Percentiles rank a stretch among this genome's conserved stretches.
phyloP scores from a whole-genome alignment of 1,140 invertebrate genomes.

The Theocolax elegans region DNA sequence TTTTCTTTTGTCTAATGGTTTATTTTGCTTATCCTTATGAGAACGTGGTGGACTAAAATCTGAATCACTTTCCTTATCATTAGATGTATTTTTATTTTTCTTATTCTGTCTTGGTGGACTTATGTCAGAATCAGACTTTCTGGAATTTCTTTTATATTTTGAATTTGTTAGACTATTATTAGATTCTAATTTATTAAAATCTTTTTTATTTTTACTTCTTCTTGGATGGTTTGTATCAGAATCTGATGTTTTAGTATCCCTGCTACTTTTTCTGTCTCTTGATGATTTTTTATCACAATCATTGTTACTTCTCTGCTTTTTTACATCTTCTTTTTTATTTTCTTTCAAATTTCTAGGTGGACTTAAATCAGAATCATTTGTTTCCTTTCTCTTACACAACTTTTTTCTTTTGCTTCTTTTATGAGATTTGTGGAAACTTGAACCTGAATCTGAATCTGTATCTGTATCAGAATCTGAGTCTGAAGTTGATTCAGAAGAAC shows the following conservation, averaged over 20 bases:
- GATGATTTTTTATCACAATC: slow-evolving; percentile 47
- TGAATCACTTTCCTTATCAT: slow-evolving; percentile 38
- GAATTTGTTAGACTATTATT: neutral
- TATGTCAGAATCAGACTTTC: slow-evolving; percentile 13
- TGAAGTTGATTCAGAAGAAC: slow-evolving; percentile 34
- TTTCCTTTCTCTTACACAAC: slow-evolving; percentile 11
- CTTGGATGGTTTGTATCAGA: slow-evolving; percentile 47
- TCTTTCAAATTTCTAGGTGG: slow-evolving; percentile 40
- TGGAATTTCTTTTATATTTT: neutral
- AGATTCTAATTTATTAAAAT: slow-evolving; percentile 14
- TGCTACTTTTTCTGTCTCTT: slow-evolving; percentile 41
- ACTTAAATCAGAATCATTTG: slow-evolving; percentile 47
- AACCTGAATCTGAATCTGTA: slow-evolving; percentile 50
- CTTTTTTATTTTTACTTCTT: slow-evolving; percentile 38
- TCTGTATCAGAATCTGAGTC: slow-evolving; percentile 56
- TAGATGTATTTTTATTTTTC: slow-evolving; percentile 6
- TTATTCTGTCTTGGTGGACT: slow-evolving; percentile 23
- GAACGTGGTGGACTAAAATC: slow-evolving; percentile 57
- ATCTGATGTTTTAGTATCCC: slow-evolving; percentile 37
- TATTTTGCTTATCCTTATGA: slow-evolving; percentile 42
- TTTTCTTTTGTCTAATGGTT: slow-evolving; percentile 16
- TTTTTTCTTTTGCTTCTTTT: neutral
- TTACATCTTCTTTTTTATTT: slow-evolving; percentile 38
- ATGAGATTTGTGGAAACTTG: slow-evolving; percentile 45
- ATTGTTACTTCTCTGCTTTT: slow-evolving; percentile 35